Conservation (phyloP, 92 coral and sea anemone species). For the Palythoa grandis region DNA sequence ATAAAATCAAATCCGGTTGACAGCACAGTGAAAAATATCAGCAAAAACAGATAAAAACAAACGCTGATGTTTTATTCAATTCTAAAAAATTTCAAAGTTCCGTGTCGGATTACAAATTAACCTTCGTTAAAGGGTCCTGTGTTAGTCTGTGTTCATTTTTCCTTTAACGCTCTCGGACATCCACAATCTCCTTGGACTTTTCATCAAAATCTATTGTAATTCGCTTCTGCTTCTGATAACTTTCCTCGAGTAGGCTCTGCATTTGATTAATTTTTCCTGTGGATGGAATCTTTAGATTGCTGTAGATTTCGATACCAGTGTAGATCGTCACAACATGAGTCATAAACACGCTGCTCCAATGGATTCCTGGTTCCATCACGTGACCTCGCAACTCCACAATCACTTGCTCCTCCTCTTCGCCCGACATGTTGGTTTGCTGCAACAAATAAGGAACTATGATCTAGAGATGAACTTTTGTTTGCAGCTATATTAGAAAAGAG, state of each 20-base stretch:
- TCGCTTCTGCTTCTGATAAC: conserved; percentile 41
- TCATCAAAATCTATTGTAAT: conserved; percentile 39
- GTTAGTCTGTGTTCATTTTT: neutral
- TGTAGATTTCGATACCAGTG: conserved; percentile 39
- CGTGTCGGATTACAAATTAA: neutral
- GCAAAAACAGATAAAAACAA: too few relatives aligned
- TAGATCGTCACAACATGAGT: conserved; percentile 32
- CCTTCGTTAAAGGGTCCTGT: neutral
- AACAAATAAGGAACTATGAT: neutral
- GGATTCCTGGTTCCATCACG: conserved; percentile 36
- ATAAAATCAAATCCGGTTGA: too few relatives aligned
- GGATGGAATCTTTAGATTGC: conserved; percentile 33
- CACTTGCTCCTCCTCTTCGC: conserved; percentile 38
- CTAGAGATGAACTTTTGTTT: neutral
- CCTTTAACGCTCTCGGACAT: conserved; percentile 32
- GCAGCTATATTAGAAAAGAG: too few relatives aligned
- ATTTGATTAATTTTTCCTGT: conserved; percentile 22
- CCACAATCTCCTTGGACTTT: conserved; percentile 32
- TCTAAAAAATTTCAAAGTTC: neutral
- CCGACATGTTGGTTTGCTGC: conserved; percentile 20
- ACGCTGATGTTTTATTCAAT: neutral
- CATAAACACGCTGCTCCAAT: conserved; percentile 43
- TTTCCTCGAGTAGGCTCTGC: conserved; percentile 34
- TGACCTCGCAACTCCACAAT: conserved; percentile 40
- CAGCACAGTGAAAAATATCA: too few relatives aligned